phyloP scores from a whole-genome alignment of 2,113 vertebrate genomes.

The Naja naja region DNA sequence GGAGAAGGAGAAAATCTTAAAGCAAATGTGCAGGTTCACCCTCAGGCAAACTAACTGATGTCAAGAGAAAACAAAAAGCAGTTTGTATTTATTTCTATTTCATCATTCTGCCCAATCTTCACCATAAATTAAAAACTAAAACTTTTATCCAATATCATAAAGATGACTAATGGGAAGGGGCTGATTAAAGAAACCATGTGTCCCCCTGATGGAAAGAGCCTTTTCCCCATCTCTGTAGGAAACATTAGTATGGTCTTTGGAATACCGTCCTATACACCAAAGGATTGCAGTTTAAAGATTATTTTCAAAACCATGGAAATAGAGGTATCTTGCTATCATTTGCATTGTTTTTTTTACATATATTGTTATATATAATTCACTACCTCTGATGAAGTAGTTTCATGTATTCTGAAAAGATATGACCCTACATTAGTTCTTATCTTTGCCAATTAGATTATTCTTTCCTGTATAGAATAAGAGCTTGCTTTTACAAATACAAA shows the following conservation, averaged over 20 bases:
- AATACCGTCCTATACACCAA: not conserved
- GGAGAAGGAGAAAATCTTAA: not conserved
- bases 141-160: not conserved
- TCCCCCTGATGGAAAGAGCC: not conserved
- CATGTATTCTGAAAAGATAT: not conserved
- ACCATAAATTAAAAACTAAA: not conserved
- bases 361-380: not conserved
- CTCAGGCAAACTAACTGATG: not conserved
- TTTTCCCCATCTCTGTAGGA: not conserved
- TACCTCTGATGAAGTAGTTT: not conserved
- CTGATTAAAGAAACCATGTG: not conserved
- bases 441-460: not conserved
- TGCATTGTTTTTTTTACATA: not conserved
- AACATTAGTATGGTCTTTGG: not conserved
- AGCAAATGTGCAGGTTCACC: not conserved
- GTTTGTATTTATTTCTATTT: not conserved
- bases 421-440: not conserved
- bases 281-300: not conserved
- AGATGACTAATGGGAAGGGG: not conserved
- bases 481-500: not conserved
- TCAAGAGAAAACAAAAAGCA: not conserved
- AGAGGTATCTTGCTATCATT: not conserved
- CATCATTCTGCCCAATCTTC: not conserved
- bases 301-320: not conserved
- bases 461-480: not conserved